These are phyloP conservation scores for Melipona beecheii DNA, from an alignment of 2,888 invertebrate genomes.

Conservation along the genomic window DNA sequence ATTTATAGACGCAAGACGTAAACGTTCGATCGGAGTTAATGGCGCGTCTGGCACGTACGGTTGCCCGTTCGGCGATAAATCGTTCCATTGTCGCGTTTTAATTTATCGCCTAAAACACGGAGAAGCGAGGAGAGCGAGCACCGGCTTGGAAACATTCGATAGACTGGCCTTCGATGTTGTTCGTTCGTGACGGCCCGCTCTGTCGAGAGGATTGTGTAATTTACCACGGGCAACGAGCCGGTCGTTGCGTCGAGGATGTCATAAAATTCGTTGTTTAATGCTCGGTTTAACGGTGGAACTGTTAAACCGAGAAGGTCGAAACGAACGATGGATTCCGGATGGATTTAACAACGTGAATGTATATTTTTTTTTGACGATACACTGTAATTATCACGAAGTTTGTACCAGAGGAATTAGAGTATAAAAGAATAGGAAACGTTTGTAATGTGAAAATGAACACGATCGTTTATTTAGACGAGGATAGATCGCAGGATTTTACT, in stretches of 20 bases:
- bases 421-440: too few relatives aligned
- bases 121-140: background rate
- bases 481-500: too few relatives aligned
- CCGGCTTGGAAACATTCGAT: constrained; percentile 29
- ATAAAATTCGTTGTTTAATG: constrained; percentile 1
- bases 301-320: background rate
- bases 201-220: background rate
- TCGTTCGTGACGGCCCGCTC: background rate
- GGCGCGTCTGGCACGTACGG: constrained; percentile 46
- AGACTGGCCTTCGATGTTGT: constrained; percentile 30
- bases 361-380: too few relatives aligned
- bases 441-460: too few relatives aligned
- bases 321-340: background rate
- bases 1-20: constrained; percentile 34
- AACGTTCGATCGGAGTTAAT: constrained; percentile 37
- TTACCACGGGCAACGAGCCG: background rate
- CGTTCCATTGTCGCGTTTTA: constrained; percentile 49
- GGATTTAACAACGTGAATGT: too few relatives aligned
- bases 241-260: background rate
- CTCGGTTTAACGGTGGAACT: background rate
- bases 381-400: too few relatives aligned
- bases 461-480: too few relatives aligned
- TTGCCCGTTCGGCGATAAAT: constrained; percentile 44
- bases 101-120: constrained; percentile 28
- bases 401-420: too few relatives aligned